A percentile compares a stretch with the other conserved stretches of the same genome.
phyloP scores from a whole-genome alignment of 2,888 invertebrate species.

The Pogonocherus hispidulus region DNA sequence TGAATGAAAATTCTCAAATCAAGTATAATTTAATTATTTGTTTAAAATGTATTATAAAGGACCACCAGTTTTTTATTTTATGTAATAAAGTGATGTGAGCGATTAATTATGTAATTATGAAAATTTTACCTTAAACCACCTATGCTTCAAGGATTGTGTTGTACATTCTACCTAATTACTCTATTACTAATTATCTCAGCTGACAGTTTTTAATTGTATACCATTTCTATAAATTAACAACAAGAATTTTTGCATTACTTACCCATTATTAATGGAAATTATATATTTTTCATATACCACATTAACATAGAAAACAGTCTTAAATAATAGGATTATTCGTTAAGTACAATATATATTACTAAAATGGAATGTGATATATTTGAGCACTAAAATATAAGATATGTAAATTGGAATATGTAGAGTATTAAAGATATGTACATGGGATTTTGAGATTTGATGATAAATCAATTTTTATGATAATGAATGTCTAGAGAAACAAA shows the following conservation, averaged over 20 bases:
- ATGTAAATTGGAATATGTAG: slow-evolving; percentile 26
- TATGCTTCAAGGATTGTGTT: no score
- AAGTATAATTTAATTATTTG: no score
- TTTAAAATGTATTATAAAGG: no score
- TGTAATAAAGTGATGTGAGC: no score
- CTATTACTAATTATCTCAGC: no score
- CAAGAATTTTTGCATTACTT: slow-evolving; percentile 5
- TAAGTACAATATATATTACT: slow-evolving; percentile 18
- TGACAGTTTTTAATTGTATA: no score
- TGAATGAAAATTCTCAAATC: no score
- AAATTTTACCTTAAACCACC: no score
- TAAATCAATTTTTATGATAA: not conserved
- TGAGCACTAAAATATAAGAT: slow-evolving; percentile 31
- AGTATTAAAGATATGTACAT: slow-evolving; percentile 2
- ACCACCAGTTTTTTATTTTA: no score
- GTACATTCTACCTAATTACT: no score
- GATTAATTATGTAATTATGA: no score
- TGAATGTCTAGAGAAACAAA: not conserved
- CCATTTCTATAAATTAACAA: no score
- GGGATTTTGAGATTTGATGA: not conserved
- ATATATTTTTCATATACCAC: not conserved
- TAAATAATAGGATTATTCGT: slow-evolving; percentile 16
- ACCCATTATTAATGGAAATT: not conserved
- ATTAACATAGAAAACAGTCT: slow-evolving; percentile 25
- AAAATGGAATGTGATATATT: slow-evolving; percentile 28